These are phyloP conservation scores for Paracyprichromis sp. DNA, from an alignment of 2,113 vertebrate species.

Conservation along the genomic window DNA sequence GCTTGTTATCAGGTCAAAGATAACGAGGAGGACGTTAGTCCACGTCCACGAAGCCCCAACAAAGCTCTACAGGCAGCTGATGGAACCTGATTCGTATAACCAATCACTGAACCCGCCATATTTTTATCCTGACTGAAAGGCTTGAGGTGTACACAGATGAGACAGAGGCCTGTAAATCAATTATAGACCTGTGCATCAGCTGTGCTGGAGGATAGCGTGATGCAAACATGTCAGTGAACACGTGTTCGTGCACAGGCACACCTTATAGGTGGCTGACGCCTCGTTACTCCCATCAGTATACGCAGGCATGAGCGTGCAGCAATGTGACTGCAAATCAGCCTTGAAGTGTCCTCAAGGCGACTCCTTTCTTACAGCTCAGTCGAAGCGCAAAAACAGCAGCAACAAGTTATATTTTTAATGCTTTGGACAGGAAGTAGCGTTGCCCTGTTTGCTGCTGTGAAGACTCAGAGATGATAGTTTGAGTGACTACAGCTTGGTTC, in stretches of 20 bases:
- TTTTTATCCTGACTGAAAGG: not conserved
- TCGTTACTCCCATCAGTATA: not conserved
- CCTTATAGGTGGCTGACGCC: not conserved
- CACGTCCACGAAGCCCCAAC: not conserved
- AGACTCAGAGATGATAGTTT: not conserved
- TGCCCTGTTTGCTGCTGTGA: not conserved
- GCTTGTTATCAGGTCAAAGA: not conserved
- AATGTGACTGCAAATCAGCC: not conserved
- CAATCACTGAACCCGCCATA: not conserved
- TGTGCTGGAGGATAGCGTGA: not conserved
- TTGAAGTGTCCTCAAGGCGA: not conserved
- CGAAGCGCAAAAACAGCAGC: accelerated
- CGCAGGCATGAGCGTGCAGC: not conserved
- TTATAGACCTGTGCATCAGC: not conserved
- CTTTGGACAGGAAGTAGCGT: not conserved
- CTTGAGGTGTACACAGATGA: not conserved
- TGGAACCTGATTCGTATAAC: not conserved
- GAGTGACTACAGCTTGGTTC: not conserved
- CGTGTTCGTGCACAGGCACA: not conserved
- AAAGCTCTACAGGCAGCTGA: not conserved
- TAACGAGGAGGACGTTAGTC: accelerated
- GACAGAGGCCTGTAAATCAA: not conserved
- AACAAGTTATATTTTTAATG: not conserved
- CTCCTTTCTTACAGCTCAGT: not conserved
- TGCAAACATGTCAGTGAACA: not conserved